Conservation (phyloP, 2,888 invertebrate genomes). For the Pseudococcus longispinus region DNA sequence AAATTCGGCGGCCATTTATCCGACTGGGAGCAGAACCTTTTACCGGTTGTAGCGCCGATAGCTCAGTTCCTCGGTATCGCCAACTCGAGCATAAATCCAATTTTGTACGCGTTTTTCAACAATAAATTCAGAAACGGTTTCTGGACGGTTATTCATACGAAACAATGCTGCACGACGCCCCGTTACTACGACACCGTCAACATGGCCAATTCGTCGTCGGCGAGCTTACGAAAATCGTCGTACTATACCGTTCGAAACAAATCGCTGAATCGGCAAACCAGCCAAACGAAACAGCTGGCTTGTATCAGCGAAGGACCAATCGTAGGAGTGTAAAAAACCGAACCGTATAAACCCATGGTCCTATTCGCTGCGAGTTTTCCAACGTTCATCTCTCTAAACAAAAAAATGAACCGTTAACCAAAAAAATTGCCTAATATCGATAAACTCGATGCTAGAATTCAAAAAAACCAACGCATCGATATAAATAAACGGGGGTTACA, state of each 20-base stretch:
- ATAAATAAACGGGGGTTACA: neutral
- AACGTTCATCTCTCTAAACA: neutral
- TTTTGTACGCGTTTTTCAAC: slow-evolving; percentile 91
- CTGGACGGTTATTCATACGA: slow-evolving; percentile 83
- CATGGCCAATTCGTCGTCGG: slow-evolving; percentile 79
- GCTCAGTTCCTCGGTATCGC: slow-evolving; percentile 93
- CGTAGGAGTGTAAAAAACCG: slow-evolving; percentile 40
- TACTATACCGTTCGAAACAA: slow-evolving; percentile 72
- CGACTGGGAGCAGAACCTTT: slow-evolving; percentile 79
- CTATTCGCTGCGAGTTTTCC: slow-evolving; percentile 3
- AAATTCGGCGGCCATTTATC: slow-evolving; percentile 80
- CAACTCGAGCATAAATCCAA: slow-evolving; percentile 94
- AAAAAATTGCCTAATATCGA: neutral
- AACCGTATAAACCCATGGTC: neutral
- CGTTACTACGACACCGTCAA: slow-evolving; percentile 87
- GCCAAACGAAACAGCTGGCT: slow-evolving; percentile 61
- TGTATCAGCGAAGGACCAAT: slow-evolving; percentile 54
- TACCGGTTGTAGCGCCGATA: slow-evolving; percentile 82
- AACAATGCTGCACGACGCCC: slow-evolving; percentile 83
- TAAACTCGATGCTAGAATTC: slow-evolving; percentile 3
- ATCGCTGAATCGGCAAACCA: slow-evolving; percentile 67
- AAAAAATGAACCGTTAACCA: slow-evolving; percentile 17
- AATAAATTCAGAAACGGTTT: slow-evolving; percentile 92
- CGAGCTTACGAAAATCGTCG: slow-evolving; percentile 79
- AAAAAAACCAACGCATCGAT: slow-evolving; percentile 2